phyloP scores from a whole-genome alignment of 2,888 invertebrate species.

The Augochlorella aurata region DNA sequence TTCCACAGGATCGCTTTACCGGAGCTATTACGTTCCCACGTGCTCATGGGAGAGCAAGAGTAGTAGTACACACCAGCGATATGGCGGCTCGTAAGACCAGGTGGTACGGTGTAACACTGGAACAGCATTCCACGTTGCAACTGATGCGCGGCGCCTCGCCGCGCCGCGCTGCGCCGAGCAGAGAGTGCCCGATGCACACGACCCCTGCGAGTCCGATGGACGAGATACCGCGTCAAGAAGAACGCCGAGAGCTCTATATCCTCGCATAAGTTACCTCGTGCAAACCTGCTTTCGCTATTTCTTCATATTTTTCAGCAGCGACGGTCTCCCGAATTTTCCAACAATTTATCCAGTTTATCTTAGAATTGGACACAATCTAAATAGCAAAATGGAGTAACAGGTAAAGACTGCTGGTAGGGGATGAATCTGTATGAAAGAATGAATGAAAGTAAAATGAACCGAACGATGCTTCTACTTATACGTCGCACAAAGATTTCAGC shows the following conservation, averaged over 20 bases:
- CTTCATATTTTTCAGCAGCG: too few relatives aligned
- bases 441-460: too few relatives aligned
- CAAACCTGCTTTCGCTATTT: too few relatives aligned
- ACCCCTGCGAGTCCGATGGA: conserved; percentile 71
- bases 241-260: conserved; percentile 34
- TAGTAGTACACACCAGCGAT: conserved; percentile 46
- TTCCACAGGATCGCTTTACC: conserved; percentile 60
- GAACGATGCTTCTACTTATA: not conserved
- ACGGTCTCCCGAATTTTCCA: not conserved
- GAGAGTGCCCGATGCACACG: conserved; percentile 63
- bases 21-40: conserved; percentile 58
- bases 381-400: too few relatives aligned
- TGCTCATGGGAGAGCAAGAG: conserved; percentile 56
- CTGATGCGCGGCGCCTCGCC: conserved; percentile 74
- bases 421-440: too few relatives aligned
- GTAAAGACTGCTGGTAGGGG: too few relatives aligned
- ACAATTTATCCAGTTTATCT: too few relatives aligned
- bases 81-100: conserved; percentile 66
- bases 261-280: conserved; percentile 41
- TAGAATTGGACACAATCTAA: too few relatives aligned
- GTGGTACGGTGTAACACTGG: conserved; percentile 69
- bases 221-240: conserved; percentile 66
- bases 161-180: too few relatives aligned
- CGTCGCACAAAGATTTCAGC: not conserved
- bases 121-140: conserved; percentile 75